Evolutionary conservation across 2,888 invertebrate genomes (phyloP).

Genomic region (Mimumesa dahlbomi): DNA sequence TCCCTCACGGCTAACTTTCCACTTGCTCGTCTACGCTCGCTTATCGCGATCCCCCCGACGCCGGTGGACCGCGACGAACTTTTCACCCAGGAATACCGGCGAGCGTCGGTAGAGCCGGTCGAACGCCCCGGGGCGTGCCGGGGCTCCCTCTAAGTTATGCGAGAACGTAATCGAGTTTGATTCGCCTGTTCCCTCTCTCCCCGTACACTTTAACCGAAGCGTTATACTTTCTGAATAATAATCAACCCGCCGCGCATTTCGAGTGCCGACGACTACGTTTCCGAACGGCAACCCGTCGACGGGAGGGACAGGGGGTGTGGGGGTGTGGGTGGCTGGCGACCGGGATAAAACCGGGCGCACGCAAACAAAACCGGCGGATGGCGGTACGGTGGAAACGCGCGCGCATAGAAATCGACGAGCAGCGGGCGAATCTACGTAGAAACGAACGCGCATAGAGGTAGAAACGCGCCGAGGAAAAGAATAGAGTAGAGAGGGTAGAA

Average conservation of each 20-base stretch:
- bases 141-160: conserved; percentile 56
- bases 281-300: too few relatives aligned
- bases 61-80: conserved; percentile 42
- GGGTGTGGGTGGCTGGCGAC: too few relatives aligned
- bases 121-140: conserved; percentile 15
- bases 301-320: too few relatives aligned
- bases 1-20: conserved; percentile 23
- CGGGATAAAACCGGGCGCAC: too few relatives aligned
- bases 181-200: conserved; percentile 38
- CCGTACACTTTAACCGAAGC: conserved; percentile 56
- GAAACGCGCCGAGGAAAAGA: too few relatives aligned
- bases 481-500: too few relatives aligned
- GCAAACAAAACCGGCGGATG: too few relatives aligned
- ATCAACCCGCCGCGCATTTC: conserved; percentile 61
- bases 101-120: conserved; percentile 2
- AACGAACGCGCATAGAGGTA: too few relatives aligned
- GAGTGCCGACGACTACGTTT: too few relatives aligned
- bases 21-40: conserved; percentile 4
- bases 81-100: conserved; percentile 30
- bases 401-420: too few relatives aligned
- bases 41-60: conserved; percentile 43
- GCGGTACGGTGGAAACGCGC: too few relatives aligned
- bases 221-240: conserved; percentile 69
- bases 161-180: conserved; percentile 65
- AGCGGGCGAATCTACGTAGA: too few relatives aligned